A percentile compares a stretch with the other conserved stretches of the same genome.
phyloP scores from a whole-genome alignment of 2,888 invertebrate genomes.

The Melieria crassipennis region DNA sequence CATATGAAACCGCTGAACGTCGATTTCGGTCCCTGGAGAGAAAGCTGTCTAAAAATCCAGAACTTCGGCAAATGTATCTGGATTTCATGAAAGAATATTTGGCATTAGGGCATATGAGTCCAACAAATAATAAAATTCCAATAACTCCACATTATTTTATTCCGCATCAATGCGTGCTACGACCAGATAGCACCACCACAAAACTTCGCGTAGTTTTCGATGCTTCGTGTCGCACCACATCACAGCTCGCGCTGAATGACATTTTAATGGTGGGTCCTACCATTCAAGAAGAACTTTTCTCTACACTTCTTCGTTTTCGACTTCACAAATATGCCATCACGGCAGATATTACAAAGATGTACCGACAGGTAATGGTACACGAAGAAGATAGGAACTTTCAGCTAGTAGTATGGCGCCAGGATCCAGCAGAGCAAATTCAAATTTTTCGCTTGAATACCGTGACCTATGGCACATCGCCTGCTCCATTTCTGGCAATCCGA shows the following conservation, averaged over 20 bases:
- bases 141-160: conserved; percentile 31
- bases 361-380: conserved; percentile 20
- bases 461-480: too few species aligned
- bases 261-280: conserved; percentile 31
- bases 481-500: too few species aligned
- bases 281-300: too few species aligned
- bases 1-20: not conserved
- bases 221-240: conserved; percentile 20
- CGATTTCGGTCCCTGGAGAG: conserved; percentile 36
- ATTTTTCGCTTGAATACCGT: not conserved
- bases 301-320: conserved; percentile 3
- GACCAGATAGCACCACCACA: conserved; percentile 12
- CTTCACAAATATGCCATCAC: conserved; percentile 11
- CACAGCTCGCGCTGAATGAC: conserved; percentile 34
- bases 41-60: conserved; percentile 29
- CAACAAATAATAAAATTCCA: conserved; percentile 17
- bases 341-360: conserved; percentile 9
- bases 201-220: conserved; percentile 26
- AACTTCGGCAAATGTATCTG: conserved; percentile 32
- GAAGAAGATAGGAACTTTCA: conserved; percentile 26
- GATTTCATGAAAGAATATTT: conserved; percentile 40
- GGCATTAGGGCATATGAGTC: conserved; percentile 35
- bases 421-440: not conserved
- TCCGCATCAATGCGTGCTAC: conserved; percentile 24
- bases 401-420: conserved; percentile 17